These are phyloP conservation scores for Guaruba guarouba DNA, from an alignment of 2,113 vertebrate species.

Conservation along the genomic window DNA sequence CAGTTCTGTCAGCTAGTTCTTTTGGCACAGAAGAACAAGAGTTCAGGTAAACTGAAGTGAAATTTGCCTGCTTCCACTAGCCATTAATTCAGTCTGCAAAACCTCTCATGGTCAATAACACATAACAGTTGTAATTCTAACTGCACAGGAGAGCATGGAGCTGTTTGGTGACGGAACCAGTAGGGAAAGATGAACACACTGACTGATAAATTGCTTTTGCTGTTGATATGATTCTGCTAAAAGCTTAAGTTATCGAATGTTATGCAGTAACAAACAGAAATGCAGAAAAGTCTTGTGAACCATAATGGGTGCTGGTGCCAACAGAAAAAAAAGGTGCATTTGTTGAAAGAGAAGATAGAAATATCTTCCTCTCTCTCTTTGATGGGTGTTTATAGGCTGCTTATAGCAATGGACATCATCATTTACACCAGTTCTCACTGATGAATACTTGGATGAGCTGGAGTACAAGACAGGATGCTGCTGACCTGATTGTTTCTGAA, in stretches of 20 bases:
- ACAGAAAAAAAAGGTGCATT: background rate
- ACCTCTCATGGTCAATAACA: background rate
- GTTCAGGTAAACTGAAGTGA: background rate
- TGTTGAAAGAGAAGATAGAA: background rate
- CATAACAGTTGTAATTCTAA: background rate
- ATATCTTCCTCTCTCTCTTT: background rate
- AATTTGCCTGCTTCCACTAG: background rate
- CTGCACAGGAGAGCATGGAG: background rate
- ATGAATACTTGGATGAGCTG: background rate
- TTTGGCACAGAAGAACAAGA: background rate
- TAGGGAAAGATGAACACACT: background rate
- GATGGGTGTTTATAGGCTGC: background rate
- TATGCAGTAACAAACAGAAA: background rate
- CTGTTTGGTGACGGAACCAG: background rate
- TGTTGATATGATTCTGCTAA: background rate
- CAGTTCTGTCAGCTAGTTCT: background rate
- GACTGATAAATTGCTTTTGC: background rate
- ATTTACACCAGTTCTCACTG: background rate
- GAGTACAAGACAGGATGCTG: background rate
- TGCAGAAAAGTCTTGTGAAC: background rate
- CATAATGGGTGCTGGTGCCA: background rate
- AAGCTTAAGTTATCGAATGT: background rate
- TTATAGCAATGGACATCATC: background rate
- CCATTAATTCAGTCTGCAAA: background rate
- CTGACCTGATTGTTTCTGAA: background rate